Percentiles rank a stretch among this genome's conserved stretches.
Evolutionary conservation across 2,113 vertebrate species (phyloP).

Genomic region (Thryonomys swinderianus): DNA sequence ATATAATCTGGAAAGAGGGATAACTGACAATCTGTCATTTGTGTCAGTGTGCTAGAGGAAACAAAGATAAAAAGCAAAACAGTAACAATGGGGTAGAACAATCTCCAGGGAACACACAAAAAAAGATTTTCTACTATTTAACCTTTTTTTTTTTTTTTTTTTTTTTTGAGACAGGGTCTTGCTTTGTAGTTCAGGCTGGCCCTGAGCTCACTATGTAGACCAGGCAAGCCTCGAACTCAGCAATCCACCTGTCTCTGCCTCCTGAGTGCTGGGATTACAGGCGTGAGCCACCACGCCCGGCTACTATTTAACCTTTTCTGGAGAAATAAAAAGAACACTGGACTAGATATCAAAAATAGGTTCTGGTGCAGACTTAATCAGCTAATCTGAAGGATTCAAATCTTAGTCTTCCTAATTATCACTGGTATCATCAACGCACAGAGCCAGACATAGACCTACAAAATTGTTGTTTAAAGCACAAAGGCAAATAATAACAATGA

Average conservation of each 20-base stretch:
- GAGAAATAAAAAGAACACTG: neutral
- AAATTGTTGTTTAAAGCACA: too few relatives aligned
- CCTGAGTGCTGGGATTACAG: too few relatives aligned
- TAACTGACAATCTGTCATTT: conserved; percentile 30
- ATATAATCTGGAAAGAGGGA: neutral
- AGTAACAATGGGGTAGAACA: too few relatives aligned
- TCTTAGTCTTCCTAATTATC: neutral
- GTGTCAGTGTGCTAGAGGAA: neutral
- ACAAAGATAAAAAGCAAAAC: neutral
- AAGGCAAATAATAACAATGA: neutral
- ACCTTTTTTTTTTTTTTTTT: too few relatives aligned
- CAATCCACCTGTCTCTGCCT: too few relatives aligned
- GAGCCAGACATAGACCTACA: neutral
- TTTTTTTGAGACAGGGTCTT: too few relatives aligned
- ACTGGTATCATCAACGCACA: neutral
- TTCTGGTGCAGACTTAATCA: neutral
- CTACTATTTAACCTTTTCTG: neutral
- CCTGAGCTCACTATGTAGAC: too few relatives aligned
- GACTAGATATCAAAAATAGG: neutral
- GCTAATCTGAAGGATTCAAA: neutral
- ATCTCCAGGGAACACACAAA: neutral
- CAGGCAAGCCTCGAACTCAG: too few relatives aligned
- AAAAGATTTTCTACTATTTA: neutral
- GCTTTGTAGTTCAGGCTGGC: too few relatives aligned
- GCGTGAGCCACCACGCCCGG: too few relatives aligned